Conservation (phyloP, 2,797 vertebrate species). For the Schizopygopsis malacanthus region DNA sequence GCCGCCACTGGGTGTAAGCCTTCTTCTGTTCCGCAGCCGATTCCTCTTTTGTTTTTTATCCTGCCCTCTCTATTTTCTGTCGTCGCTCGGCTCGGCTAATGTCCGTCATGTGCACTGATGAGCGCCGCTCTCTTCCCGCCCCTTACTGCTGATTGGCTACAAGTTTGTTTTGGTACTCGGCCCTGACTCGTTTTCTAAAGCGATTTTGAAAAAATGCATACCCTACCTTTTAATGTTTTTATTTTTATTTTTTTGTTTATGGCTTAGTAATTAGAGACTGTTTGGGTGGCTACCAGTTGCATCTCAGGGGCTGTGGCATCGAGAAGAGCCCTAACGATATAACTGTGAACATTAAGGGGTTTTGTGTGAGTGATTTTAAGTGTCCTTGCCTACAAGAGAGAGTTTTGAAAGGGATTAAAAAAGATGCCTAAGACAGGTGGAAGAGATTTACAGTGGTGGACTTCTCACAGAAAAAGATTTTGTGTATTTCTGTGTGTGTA, state of each 20-base stretch:
- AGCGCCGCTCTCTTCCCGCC: too few species aligned
- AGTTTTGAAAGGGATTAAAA: slow-evolving; percentile 40
- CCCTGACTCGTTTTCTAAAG: too few species aligned
- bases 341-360: slow-evolving; percentile 51
- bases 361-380: slow-evolving; percentile 54
- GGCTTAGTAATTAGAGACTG: slow-evolving; percentile 14
- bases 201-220: too few species aligned
- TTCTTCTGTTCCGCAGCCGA: too few species aligned
- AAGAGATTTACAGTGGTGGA: slow-evolving; percentile 44
- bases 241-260: slow-evolving; percentile 26
- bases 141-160: too few species aligned
- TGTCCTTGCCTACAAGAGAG: slow-evolving; percentile 59
- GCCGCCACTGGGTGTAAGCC: too few species aligned
- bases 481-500: slow-evolving; percentile 45
- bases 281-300: slow-evolving; percentile 45
- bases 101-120: too few species aligned
- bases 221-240: neutral
- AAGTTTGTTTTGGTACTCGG: too few species aligned
- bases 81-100: too few species aligned
- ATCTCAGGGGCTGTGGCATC: slow-evolving; percentile 44
- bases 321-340: slow-evolving; percentile 45
- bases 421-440: slow-evolving; percentile 21
- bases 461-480: slow-evolving; percentile 47
- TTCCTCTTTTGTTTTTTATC: too few species aligned
- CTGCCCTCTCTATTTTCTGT: too few species aligned